phyloP scores from a whole-genome alignment of 2,797 vertebrate species.

The Simalia tracyae region DNA sequence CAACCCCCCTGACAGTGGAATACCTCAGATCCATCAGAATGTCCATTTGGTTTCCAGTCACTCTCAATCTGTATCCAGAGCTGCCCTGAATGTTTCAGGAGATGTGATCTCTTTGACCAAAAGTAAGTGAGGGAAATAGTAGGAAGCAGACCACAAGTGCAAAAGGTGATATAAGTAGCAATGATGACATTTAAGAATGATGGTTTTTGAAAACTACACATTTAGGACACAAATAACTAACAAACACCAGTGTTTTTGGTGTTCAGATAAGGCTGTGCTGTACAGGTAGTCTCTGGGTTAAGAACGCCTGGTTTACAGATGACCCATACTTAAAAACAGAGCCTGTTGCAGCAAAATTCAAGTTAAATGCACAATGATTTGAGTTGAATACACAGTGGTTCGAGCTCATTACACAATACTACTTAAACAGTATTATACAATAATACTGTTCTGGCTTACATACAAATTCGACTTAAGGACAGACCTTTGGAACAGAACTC shows the following conservation, averaged over 20 bases:
- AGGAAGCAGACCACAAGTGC: conserved; percentile 22
- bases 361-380: no score
- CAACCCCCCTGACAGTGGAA: conserved; percentile 5
- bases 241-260: conserved; percentile 31
- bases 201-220: conserved; percentile 33
- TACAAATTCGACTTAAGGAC: no score
- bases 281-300: no score
- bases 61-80: conserved; percentile 56
- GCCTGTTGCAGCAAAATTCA: no score
- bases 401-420: no score
- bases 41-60: conserved; percentile 57
- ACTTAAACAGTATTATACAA: no score
- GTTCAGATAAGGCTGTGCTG: conserved; percentile 12
- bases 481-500: no score
- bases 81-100: conserved; percentile 44
- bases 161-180: conserved; percentile 25
- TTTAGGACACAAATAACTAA: conserved; percentile 16
- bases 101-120: conserved; percentile 58
- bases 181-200: neutral
- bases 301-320: no score
- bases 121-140: conserved; percentile 25
- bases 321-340: no score
- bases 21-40: conserved; percentile 2
- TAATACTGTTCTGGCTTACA: no score
- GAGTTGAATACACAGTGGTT: no score